Base-by-base conservation (phyloP, 2,797 vertebrate genomes). In the Xenops minutus region DNA sequence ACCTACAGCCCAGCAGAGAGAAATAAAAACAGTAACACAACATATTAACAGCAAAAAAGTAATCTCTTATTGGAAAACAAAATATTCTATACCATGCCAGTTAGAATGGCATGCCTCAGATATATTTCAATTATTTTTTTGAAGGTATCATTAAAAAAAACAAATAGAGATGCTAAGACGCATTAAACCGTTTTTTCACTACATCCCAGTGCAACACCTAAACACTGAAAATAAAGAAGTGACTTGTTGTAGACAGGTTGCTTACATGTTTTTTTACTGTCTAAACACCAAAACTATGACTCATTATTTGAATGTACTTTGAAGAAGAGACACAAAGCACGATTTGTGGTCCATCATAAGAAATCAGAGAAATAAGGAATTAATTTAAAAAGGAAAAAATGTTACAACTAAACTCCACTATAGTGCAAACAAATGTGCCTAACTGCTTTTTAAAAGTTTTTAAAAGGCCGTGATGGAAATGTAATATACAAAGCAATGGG, bases 1-100 rank as follows among this genome's bases (percentile, higher is more conserved):
- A 98, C 98, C 99, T 99, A 32, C 15, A 87, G 44, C 11, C 71
- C 68, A 94, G 30, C 3, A 86, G 7, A 63, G 12, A 81, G n/a
- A 22, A 87, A 81, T 17, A 55, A 81, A 86, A 93, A 36, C 58
- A 29, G 15, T 54, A 68, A 84, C 19, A 87, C 14, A 84, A 63
- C 1, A 19, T 8, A 78, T n/a, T 43, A 92, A 77, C 7, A 54
- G 41, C 24, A 77, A 51, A 81, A 66, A 43, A 58, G 23, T 16
- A 54, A n/a, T 32, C 10, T 9, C 23, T 46, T 36, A 37, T 6
- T 54, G 58, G 24, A 49, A 89, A 16, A 55, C 29, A 85, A 92
- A 72, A 59, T 48, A 82, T 67, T 91, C 44, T 48, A 69, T 34
- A 51, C 14, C n/a, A 34, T 30, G 16, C 39, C 80, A 56, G 22